Conservation (phyloP, 2,113 vertebrate genomes). For the Barnardius zonarius region DNA sequence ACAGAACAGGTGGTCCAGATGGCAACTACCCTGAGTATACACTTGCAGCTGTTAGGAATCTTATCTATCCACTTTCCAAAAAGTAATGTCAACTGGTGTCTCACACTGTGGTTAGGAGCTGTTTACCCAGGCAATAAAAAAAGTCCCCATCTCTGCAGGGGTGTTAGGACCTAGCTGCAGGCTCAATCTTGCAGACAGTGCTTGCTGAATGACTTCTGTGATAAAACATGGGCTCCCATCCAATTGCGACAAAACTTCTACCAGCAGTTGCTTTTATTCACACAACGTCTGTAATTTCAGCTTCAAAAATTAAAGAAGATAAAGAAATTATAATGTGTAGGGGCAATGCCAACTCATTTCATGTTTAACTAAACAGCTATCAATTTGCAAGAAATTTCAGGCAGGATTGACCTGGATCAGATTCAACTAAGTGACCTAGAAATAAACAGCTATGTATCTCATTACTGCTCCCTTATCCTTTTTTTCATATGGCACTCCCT, state of each 20-base stretch:
- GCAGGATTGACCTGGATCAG: neutral
- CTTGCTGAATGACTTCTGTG: neutral
- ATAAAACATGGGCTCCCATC: neutral
- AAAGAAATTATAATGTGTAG: neutral
- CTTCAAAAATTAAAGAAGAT: neutral
- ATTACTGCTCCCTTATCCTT: neutral
- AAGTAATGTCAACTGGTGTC: neutral
- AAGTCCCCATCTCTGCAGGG: neutral
- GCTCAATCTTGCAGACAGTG: neutral
- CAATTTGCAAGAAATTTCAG: constrained; percentile 3
- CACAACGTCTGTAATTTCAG: neutral
- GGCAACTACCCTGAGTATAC: neutral
- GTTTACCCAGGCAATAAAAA: neutral
- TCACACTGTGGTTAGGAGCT: neutral
- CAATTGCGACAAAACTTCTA: neutral
- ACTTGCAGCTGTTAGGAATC: neutral
- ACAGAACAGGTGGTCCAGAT: neutral
- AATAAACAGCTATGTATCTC: neutral
- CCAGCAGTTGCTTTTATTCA: neutral
- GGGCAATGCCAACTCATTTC: neutral
- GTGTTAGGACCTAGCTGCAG: neutral
- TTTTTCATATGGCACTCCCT: neutral
- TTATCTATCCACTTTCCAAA: neutral
- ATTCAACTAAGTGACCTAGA: constrained; percentile 3
- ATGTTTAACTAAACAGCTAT: neutral